Evolutionary conservation across 2,113 vertebrate species (phyloP).

Genomic region (Rostratula benghalensis): DNA sequence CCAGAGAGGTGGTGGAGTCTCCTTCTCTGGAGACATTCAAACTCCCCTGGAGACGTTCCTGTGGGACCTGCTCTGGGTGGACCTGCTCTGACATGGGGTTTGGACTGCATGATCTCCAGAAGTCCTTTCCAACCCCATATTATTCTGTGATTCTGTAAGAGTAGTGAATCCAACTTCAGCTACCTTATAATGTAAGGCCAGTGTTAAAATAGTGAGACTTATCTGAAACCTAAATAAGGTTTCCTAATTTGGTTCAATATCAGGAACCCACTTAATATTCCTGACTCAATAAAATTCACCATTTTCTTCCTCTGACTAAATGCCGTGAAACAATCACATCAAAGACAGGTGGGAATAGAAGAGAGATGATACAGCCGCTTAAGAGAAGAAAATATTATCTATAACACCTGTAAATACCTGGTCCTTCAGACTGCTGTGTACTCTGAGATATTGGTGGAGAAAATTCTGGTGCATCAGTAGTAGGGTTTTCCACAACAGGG

Average conservation of each 20-base stretch:
- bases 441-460: conserved; percentile 72
- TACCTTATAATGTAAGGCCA: not conserved
- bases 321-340: not conserved
- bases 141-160: not conserved
- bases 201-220: not conserved
- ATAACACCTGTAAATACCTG: conserved; percentile 77
- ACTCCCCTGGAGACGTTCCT: not conserved
- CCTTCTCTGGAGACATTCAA: no score
- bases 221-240: not conserved
- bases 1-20: not conserved
- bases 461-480: conserved; percentile 75
- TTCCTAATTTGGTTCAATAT: not conserved
- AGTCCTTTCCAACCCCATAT: not conserved
- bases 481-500: conserved; percentile 90
- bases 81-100: not conserved
- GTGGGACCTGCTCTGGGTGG: not conserved
- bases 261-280: not conserved
- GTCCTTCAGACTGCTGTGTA: conserved; percentile 73
- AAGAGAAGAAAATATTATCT: not conserved
- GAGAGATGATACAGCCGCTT: not conserved
- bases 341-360: not conserved
- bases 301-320: not conserved
- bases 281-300: not conserved
- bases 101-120: not conserved
- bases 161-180: not conserved